A percentile compares a stretch with the other conserved stretches of the same genome.
phyloP scores from a whole-genome alignment of 2,797 vertebrate species.

The Poecilia gillii region DNA sequence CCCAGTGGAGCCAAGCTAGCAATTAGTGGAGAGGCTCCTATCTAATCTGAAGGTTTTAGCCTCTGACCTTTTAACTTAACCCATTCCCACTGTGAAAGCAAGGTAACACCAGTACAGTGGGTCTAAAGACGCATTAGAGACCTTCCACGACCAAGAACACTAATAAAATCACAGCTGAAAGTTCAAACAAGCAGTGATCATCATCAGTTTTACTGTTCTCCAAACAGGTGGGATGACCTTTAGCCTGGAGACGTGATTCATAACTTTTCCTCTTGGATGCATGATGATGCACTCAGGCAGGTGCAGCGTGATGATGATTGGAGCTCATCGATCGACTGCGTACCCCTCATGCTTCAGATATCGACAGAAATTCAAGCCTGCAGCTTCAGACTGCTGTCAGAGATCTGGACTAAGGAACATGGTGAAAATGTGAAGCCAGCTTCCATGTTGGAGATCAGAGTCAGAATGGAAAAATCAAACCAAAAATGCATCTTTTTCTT shows the following conservation, averaged over 20 bases:
- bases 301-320: constrained; percentile 25
- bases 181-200: neutral
- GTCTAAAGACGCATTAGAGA: neutral
- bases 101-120: neutral
- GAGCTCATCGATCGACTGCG: constrained; percentile 26
- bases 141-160: neutral
- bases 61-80: neutral
- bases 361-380: constrained; percentile 5
- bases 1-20: neutral
- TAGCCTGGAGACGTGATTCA: constrained; percentile 22
- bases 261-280: constrained; percentile 13
- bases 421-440: neutral
- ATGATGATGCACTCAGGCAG: neutral
- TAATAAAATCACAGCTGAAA: neutral
- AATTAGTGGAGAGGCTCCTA: neutral
- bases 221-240: constrained; percentile 2
- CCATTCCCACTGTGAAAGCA: neutral
- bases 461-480: neutral
- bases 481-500: no score
- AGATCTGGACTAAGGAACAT: neutral
- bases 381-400: neutral
- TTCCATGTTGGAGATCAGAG: neutral
- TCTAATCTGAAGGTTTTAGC: constrained; percentile 8
- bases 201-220: constrained; percentile 4
- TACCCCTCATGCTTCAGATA: constrained; percentile 14